Evolutionary conservation across 2,888 invertebrate species (phyloP), one percentile per base, ranked within the genome.

Genomic region (Ochropleura leucogaster): DNA sequence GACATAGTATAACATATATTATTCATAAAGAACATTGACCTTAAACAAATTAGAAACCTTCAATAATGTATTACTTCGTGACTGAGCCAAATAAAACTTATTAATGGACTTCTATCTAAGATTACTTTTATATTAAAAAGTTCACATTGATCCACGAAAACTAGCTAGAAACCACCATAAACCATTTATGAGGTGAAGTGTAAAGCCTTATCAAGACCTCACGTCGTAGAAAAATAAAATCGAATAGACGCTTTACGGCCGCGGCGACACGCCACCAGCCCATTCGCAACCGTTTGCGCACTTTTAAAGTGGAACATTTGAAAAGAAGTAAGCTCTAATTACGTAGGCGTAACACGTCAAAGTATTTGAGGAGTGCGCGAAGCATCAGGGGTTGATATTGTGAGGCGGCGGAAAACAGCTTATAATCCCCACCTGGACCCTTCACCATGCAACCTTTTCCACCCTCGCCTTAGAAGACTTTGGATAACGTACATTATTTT

Each of bases 251-350:
- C 30, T 68, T 51, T 68, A 70, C 51, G 49, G 53, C 40, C 62
- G 9, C n/a, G 60, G 42, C 46, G 68, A 46, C 81, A 68, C 68
- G 62, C 51, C 18, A 66, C 51, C 57, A 68, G 42, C 8, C 5
- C 12, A 53, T 20, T 60, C 47, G 47, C 60, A 46, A 66, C 60
- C 80, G 67, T 74, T 77, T 80, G 62, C 80, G 47, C 71, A 70
- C 68, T 81, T 79, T 76, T 46, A 69, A 84, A 80, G 79, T 59
- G 51, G 72, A 77, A 72, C 72, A 55, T 85, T 82, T 85, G 72
- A 77, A 82, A 84, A 86, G 86, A 86, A 87, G 85, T 60, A 77
- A 79, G 71, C 72, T 79, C 86, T 87, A 86, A 88, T 84, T 85
- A 85, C 84, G 85, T 70, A 82, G 81, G 82, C 77, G 82, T 82